Base-by-base conservation (phyloP, 2,113 vertebrate genomes). In the Cyprinodon brontotheroides region DNA sequence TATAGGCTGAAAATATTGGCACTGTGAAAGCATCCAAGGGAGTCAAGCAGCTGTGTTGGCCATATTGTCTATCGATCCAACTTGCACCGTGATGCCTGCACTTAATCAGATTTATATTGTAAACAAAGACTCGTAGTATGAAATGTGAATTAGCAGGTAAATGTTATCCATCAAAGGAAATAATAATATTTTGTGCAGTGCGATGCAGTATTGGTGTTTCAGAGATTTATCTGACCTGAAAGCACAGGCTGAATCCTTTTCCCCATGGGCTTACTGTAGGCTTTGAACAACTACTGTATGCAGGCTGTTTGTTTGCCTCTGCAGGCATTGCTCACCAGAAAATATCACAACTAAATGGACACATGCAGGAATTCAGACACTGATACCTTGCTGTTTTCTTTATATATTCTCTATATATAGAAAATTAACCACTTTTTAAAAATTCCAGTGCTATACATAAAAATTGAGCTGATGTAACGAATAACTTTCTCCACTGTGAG, bases 31-130 rank as follows among this genome's bases (percentile, higher is more conserved):
- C 86, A 80, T 91, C 85, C 74, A 88, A 84, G 80, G 89, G 93
- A 93, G 90, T 84, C 92, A 93, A 95, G 93, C 93, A 95, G 93
- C 95, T 95, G 95, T 84, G 85, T 92, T 91, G 91, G 93, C 81
- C 89, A 90, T 95, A 97, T 95, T 95, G 93, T 63, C 73, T 95
- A 97, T 96, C 86, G 96, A 97, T 95, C 92, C 66, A 43, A 80
- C 87, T 83, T 90, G 86, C 78, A 92, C 92, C 72, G 78, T 78
- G 91, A 89, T 89, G 89, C 88, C 89, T 15, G 74, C 71, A 91
- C 93, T 94, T 96, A 95, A 96, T 96, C 95, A 94, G 93, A 95
- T 95, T 96, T 95, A 93, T 94, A 95, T 92, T 92, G 92, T 95
- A 96, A 96, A 96, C 93, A 95, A 93, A 93, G 88, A 92, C 92